Evolutionary conservation across 2,113 vertebrate genomes (phyloP), one percentile per base, ranked within the genome.

Genomic region (Callochromis pleurospilus): DNA sequence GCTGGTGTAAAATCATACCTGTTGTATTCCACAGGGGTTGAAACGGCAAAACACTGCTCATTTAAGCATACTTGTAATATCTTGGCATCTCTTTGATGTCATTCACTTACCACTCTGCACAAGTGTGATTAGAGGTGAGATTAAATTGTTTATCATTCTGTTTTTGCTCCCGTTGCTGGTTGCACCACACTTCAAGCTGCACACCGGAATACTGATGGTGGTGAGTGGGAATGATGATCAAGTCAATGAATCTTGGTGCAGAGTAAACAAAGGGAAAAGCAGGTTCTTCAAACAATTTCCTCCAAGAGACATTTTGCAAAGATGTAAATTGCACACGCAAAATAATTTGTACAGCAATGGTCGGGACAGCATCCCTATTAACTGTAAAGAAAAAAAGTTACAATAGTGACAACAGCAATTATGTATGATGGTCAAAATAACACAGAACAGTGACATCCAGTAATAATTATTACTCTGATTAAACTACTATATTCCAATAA

Each of bases 81-180:
- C 90, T 90, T 92, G 70, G 70, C 86, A 92, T 89, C 83, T 87
- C 83, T 91, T 91, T 91, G 83, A 86, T 81, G 91, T 73, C 82
- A 93, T 91, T 94, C 91, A 88, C 93, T 90, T 89, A 90, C 89
- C 83, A 85, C 84, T 84, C 73, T 5, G 77, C 87, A 75, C 80
- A 31, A 85, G 89, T 62, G 15, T 90, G 93, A 95, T 95, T 93
- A 94, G 89, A 92, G 90, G 88, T 89, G 92, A 95, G 94, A 95
- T 95, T 94, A 95, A 93, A 89, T 89, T 93, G 93, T 94, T 94
- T 94, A 87, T 94, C 90, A 89, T 94, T 91, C 86, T 90, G 91
- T 77, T 93, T 91, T 92, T 85, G 83, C 62, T 49, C 77, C 88
- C 8, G 2, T 86, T 87, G 88, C 81, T 29, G 81, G 89, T 88